phyloP scores from a whole-genome alignment of 2,888 invertebrate genomes.

The Argyra leucocephala region DNA sequence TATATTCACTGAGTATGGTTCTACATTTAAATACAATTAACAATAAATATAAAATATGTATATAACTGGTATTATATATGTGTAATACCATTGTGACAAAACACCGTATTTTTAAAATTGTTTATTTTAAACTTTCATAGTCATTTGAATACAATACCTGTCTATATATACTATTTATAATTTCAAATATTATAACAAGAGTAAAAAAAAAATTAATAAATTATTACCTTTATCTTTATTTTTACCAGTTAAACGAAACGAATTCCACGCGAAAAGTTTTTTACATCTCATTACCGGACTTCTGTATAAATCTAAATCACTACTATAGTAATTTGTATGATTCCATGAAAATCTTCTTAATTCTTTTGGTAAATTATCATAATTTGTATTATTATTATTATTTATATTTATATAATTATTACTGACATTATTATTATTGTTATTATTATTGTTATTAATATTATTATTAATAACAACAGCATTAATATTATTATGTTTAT shows the following conservation, averaged over 20 bases:
- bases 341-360: slow-evolving; percentile 11
- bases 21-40: too few relatives aligned
- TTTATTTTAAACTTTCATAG: too few relatives aligned
- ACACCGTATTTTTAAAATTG: too few relatives aligned
- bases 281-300: slow-evolving; percentile 31
- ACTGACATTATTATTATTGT: slow-evolving; percentile 8
- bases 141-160: too few relatives aligned
- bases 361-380: slow-evolving; percentile 3
- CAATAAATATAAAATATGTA: too few relatives aligned
- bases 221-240: slow-evolving; percentile 31
- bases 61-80: too few relatives aligned
- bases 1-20: too few relatives aligned
- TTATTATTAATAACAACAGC: not conserved
- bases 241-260: slow-evolving; percentile 33
- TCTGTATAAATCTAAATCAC: slow-evolving; percentile 38
- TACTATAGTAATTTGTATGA: slow-evolving; percentile 28
- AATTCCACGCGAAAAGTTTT: slow-evolving; percentile 40
- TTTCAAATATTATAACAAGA: too few relatives aligned
- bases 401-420: slow-evolving; percentile 7
- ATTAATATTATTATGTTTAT: slow-evolving; percentile 5
- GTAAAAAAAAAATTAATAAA: not conserved
- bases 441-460: not conserved
- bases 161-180: too few relatives aligned
- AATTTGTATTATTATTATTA: slow-evolving; percentile 9
- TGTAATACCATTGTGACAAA: too few relatives aligned